A percentile compares a stretch with the other conserved stretches of the same genome.
These are phyloP conservation scores for Micrasema longulum DNA, from an alignment of 1,140 invertebrate species.

Conservation along the genomic window DNA sequence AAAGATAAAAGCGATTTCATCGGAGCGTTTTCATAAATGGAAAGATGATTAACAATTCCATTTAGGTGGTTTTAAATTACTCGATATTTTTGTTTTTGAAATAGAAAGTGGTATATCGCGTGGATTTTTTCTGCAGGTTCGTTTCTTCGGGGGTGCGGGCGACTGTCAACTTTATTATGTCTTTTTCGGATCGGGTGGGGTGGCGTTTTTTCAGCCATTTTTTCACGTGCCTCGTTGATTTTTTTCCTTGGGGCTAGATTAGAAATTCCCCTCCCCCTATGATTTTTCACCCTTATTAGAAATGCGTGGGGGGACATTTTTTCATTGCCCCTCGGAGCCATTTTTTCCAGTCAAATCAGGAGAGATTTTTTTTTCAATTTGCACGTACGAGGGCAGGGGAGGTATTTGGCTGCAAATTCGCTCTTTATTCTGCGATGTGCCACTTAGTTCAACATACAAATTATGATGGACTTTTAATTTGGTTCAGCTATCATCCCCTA, in stretches of 20 bases:
- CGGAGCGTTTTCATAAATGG: too few relatives aligned
- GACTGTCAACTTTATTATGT: constrained; percentile 50
- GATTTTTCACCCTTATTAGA: constrained; percentile 21
- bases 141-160: constrained; percentile 43
- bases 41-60: too few relatives aligned
- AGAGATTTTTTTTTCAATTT: constrained; percentile 50
- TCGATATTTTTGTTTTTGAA: too few relatives aligned
- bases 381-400: constrained; percentile 24
- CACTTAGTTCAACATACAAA: constrained; percentile 53
- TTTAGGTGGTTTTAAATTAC: too few relatives aligned
- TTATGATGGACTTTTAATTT: constrained; percentile 56
- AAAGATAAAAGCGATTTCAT: too few relatives aligned
- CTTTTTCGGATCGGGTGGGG: constrained; percentile 43
- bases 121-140: constrained; percentile 30
- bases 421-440: constrained; percentile 22
- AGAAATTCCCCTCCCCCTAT: constrained; percentile 38
- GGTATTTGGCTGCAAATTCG: constrained; percentile 13
- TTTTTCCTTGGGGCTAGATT: constrained; percentile 43
- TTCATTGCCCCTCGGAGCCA: constrained; percentile 19
- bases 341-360: constrained; percentile 34
- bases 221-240: constrained; percentile 39
- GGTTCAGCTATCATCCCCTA: constrained; percentile 38
- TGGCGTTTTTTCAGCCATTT: constrained; percentile 51
- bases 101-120: constrained; percentile 14
- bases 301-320: constrained; percentile 44